These are phyloP conservation scores for Salvator merianae DNA, from an alignment of 2,113 vertebrate species.

Conservation along the genomic window DNA sequence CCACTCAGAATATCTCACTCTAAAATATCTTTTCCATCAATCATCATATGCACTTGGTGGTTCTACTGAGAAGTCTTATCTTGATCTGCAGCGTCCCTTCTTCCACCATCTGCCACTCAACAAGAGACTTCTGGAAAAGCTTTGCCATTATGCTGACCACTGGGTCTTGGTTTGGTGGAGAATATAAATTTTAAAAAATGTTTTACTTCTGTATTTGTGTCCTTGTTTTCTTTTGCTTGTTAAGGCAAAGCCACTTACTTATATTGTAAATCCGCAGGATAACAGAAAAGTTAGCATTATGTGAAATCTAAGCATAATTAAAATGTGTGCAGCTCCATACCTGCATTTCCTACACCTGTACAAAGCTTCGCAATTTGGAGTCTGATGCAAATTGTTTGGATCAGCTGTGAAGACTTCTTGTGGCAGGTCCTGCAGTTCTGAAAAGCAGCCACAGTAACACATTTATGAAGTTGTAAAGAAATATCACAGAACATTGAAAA, in stretches of 20 bases:
- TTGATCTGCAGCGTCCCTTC: not conserved
- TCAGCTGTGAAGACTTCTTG: constrained; percentile 89
- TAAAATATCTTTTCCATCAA: no score
- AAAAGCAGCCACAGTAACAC: not conserved
- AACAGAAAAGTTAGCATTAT: not conserved
- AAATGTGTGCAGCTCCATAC: constrained; percentile 63
- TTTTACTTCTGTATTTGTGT: no score
- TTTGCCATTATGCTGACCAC: not conserved
- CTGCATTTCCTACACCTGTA: constrained; percentile 97
- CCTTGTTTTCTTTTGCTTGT: no score
- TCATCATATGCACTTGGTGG: not conserved
- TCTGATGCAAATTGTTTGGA: constrained; percentile 72
- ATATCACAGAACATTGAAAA: not conserved
- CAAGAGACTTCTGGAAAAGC: not conserved
- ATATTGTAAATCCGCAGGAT: not conserved
- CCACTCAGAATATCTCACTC: no score
- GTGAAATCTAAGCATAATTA: not conserved
- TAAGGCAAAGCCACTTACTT: not conserved
- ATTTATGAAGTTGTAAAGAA: not conserved
- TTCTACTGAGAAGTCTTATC: not conserved
- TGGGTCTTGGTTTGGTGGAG: no score
- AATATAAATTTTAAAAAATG: no score
- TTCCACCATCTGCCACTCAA: not conserved
- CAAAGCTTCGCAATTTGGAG: constrained; percentile 74
- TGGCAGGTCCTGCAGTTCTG: constrained; percentile 86